Conservation (phyloP, 2,888 invertebrate species). For the Electrophaes corylata region DNA sequence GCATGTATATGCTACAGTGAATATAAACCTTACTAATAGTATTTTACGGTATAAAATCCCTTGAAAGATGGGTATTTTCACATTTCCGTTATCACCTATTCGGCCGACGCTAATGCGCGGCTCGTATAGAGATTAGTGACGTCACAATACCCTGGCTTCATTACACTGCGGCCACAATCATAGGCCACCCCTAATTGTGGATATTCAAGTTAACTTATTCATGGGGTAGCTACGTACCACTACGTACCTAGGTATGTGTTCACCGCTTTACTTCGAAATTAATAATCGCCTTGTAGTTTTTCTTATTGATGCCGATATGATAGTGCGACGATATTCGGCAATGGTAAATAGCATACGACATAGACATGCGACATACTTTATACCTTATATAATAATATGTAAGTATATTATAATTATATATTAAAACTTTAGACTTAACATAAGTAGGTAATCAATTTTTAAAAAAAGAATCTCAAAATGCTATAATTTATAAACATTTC, state of each 20-base stretch:
- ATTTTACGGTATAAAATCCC: not conserved
- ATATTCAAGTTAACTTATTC: slow-evolving; percentile 1
- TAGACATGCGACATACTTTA: too few relatives aligned
- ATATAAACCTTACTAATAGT: slow-evolving; percentile 1
- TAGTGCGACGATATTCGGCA: too few relatives aligned
- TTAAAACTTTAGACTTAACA: too few relatives aligned
- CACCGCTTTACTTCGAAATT: not conserved
- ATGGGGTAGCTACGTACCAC: too few relatives aligned
- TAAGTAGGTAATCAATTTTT: too few relatives aligned
- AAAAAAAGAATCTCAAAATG: too few relatives aligned
- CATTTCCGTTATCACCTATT: slow-evolving; percentile 21
- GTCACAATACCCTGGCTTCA: slow-evolving; percentile 9
- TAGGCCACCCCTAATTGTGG: not conserved
- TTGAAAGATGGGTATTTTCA: slow-evolving; percentile 13
- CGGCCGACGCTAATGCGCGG: slow-evolving; percentile 9
- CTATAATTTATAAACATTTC: too few relatives aligned
- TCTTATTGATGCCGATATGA: too few relatives aligned
- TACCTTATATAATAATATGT: too few relatives aligned
- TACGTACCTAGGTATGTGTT: slow-evolving; percentile 1
- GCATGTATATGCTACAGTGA: not conserved
- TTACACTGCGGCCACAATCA: slow-evolving; percentile 8
- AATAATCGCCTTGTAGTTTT: too few relatives aligned
- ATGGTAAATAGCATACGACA: too few relatives aligned
- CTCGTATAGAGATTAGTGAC: slow-evolving; percentile 18
- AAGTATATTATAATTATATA: too few relatives aligned